phyloP scores from a whole-genome alignment of 2,888 invertebrate genomes.

The Coenonympha arcania region DNA sequence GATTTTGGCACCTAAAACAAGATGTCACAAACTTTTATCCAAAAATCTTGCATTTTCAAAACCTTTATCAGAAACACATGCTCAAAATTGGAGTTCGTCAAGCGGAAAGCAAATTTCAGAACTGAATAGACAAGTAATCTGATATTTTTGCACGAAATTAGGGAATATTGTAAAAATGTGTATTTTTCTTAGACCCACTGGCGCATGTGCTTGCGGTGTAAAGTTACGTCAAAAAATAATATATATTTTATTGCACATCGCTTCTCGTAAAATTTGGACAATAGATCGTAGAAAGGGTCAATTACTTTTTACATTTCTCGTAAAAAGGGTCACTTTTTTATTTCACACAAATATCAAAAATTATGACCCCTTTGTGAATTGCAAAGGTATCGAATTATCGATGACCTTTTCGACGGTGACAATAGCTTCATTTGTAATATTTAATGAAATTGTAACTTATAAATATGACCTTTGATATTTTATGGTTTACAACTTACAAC shows the following conservation, averaged over 20 bases:
- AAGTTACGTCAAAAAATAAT: conserved; percentile 47
- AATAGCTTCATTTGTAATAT: conserved; percentile 33
- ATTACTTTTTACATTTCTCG: conserved; percentile 33
- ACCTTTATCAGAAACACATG: conserved; percentile 59
- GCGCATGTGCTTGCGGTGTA: conserved; percentile 63
- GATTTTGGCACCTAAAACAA: background rate
- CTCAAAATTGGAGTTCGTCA: conserved; percentile 46
- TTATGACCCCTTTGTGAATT: conserved; percentile 49
- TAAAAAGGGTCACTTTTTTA: conserved; percentile 15
- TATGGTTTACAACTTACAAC: background rate
- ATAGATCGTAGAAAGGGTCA: conserved; percentile 64
- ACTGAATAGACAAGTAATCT: conserved; percentile 43
- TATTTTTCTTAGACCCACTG: conserved; percentile 58
- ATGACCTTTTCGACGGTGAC: conserved; percentile 38
- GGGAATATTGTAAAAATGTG: conserved; percentile 62
- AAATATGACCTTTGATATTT: conserved; percentile 33
- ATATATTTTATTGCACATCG: conserved; percentile 52
- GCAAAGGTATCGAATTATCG: conserved; percentile 28
- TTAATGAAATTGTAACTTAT: conserved; percentile 17
- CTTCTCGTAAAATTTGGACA: conserved; percentile 52
- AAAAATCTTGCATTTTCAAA: conserved; percentile 14
- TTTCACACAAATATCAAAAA: conserved; percentile 37
- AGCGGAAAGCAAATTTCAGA: conserved; percentile 44
- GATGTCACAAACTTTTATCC: background rate
- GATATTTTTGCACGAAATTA: conserved; percentile 68